A percentile compares a stretch with the other conserved stretches of the same genome.
These are phyloP conservation scores for Sympetrum striolatum DNA, from an alignment of 2,888 invertebrate species.

Conservation along the genomic window DNA sequence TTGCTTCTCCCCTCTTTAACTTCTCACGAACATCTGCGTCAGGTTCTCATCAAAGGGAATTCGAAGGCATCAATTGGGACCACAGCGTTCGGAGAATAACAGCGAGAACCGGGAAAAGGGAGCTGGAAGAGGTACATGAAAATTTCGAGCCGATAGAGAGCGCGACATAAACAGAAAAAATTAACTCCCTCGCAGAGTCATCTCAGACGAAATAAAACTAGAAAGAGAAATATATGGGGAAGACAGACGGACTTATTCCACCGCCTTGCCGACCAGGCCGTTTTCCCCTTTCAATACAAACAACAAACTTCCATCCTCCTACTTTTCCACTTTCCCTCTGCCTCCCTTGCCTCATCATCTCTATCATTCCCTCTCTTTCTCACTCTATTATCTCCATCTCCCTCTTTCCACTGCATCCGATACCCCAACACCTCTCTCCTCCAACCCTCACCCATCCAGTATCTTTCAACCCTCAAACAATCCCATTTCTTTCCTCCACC, in stretches of 20 bases:
- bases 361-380: background rate
- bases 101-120: background rate
- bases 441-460: too few species aligned
- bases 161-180: background rate
- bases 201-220: background rate
- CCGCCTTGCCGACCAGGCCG: background rate
- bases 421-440: background rate
- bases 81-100: background rate
- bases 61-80: conserved; percentile 18
- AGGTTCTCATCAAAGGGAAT: background rate
- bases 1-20: background rate
- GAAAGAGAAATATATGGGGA: background rate
- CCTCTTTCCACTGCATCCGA: background rate
- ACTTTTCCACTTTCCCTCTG: background rate
- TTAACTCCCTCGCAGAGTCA: background rate
- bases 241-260: background rate
- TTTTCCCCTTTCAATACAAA: background rate
- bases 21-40: background rate
- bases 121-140: background rate
- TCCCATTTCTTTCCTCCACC: background rate
- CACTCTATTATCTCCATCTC: background rate
- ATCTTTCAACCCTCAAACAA: background rate
- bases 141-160: background rate
- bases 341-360: background rate
- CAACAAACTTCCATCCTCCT: background rate